Percentiles rank a stretch among this genome's conserved stretches.
These are phyloP conservation scores for Nomada goodeniana DNA, from an alignment of 2,888 invertebrate genomes.

Conservation along the genomic window DNA sequence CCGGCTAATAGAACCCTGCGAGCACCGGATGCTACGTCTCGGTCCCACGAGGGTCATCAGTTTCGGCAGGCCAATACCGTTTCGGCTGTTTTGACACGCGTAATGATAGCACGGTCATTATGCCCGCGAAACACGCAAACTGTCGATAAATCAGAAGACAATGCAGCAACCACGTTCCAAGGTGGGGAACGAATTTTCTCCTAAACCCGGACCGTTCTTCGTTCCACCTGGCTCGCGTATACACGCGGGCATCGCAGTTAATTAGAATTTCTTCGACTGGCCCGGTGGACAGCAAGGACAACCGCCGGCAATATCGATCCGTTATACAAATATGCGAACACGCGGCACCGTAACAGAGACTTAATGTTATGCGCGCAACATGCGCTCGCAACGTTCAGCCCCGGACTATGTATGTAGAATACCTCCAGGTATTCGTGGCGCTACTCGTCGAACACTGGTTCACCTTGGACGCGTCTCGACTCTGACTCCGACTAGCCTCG, in stretches of 20 bases:
- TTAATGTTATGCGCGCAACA: constrained; percentile 50
- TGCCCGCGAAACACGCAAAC: constrained; percentile 43
- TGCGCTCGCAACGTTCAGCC: constrained; percentile 49
- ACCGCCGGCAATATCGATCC: not conserved
- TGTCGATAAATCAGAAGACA: constrained; percentile 47
- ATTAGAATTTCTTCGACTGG: not conserved
- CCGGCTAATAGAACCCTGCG: constrained; percentile 25
- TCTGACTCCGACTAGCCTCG: constrained; percentile 59
- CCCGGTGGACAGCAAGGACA: not conserved
- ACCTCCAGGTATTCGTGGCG: constrained; percentile 70
- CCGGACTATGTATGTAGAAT: constrained; percentile 69
- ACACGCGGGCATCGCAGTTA: no score
- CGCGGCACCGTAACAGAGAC: constrained; percentile 42
- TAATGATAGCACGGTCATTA: constrained; percentile 51
- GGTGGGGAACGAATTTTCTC: not conserved
- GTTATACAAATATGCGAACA: not conserved
- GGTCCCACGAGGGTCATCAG: constrained; percentile 45
- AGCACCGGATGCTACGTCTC: constrained; percentile 38
- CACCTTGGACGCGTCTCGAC: constrained; percentile 80
- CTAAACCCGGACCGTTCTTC: not conserved
- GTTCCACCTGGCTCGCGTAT: not conserved
- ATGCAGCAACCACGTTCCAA: not conserved
- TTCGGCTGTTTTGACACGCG: constrained; percentile 26
- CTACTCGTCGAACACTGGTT: constrained; percentile 78
- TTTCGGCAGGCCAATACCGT: constrained; percentile 59